phyloP scores from a whole-genome alignment of 2,888 invertebrate genomes.

The Drosophila greeni region DNA sequence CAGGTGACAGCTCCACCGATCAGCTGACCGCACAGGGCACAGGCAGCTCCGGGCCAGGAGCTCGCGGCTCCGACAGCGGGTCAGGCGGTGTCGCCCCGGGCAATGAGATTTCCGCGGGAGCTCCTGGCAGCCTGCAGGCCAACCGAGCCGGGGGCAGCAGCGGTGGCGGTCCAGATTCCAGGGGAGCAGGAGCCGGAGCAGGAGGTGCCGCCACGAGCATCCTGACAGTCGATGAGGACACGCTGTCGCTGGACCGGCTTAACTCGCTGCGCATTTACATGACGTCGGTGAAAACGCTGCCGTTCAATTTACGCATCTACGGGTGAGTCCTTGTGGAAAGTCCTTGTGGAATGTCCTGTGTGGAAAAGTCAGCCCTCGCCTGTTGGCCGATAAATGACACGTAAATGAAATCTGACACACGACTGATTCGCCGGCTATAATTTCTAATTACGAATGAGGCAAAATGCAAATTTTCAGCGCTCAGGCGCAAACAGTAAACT shows the following conservation, averaged over 20 bases:
- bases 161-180: slow-evolving; percentile 14
- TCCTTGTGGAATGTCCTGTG: too few relatives aligned
- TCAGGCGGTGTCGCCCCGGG: slow-evolving; percentile 39
- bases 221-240: slow-evolving; percentile 76
- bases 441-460: slow-evolving; percentile 41
- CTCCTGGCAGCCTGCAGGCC: slow-evolving; percentile 59
- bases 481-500: slow-evolving; percentile 39
- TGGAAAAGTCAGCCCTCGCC: not conserved
- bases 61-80: slow-evolving; percentile 42
- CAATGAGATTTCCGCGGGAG: slow-evolving; percentile 57
- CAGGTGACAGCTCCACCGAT: slow-evolving; percentile 59
- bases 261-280: slow-evolving; percentile 79
- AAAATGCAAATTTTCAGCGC: slow-evolving; percentile 53
- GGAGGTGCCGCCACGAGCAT: slow-evolving; percentile 56
- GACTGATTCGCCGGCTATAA: slow-evolving; percentile 29
- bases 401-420: slow-evolving; percentile 31
- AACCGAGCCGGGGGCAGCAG: slow-evolving; percentile 34
- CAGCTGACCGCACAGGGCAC: slow-evolving; percentile 61
- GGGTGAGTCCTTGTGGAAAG: slow-evolving; percentile 76
- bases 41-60: slow-evolving; percentile 53
- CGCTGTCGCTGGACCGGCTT: slow-evolving; percentile 78
- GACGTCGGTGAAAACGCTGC: slow-evolving; percentile 78
- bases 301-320: slow-evolving; percentile 78
- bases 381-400: slow-evolving; percentile 5
- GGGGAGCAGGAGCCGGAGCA: slow-evolving; percentile 31